Evolutionary conservation across 2,113 vertebrate species (phyloP).

Genomic region (Corydoras sp.): DNA sequence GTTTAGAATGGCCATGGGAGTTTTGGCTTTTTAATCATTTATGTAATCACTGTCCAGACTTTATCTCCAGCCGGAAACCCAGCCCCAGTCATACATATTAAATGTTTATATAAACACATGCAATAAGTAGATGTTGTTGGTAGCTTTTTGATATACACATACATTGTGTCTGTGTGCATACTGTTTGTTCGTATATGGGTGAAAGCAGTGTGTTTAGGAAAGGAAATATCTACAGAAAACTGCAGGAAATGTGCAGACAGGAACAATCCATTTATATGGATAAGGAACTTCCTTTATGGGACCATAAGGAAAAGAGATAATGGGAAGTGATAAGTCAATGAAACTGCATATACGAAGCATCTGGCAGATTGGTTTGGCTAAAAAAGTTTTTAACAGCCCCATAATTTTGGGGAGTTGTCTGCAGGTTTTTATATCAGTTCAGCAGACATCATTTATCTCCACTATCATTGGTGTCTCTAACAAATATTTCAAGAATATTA

Average conservation of each 20-base stretch:
- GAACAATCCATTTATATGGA: conserved; percentile 67
- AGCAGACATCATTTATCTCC: too few relatives aligned
- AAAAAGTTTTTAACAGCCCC: neutral
- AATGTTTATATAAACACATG: conserved; percentile 4
- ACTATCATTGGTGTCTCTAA: too few relatives aligned
- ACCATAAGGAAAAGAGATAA: conserved; percentile 59
- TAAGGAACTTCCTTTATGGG: conserved; percentile 59
- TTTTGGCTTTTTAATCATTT: neutral
- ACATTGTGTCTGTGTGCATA: conserved; percentile 16
- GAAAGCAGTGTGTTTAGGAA: conserved; percentile 34
- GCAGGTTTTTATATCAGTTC: neutral
- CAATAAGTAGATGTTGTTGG: neutral
- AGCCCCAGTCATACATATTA: neutral
- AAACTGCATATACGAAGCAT: conserved; percentile 34
- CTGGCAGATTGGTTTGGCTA: neutral
- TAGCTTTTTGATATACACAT: neutral
- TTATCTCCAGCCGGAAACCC: neutral
- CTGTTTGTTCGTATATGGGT: conserved; percentile 27
- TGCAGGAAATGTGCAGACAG: conserved; percentile 69
- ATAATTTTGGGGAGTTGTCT: neutral
- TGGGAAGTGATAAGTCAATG: conserved; percentile 60
- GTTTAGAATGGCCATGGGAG: neutral
- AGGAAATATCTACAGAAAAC: conserved; percentile 58
- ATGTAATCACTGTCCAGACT: conserved; percentile 23
- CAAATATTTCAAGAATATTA: too few relatives aligned